Percentiles rank a stretch among this genome's conserved stretches.
phyloP scores from a whole-genome alignment of 1,140 invertebrate genomes.

The Drosophila varians region DNA sequence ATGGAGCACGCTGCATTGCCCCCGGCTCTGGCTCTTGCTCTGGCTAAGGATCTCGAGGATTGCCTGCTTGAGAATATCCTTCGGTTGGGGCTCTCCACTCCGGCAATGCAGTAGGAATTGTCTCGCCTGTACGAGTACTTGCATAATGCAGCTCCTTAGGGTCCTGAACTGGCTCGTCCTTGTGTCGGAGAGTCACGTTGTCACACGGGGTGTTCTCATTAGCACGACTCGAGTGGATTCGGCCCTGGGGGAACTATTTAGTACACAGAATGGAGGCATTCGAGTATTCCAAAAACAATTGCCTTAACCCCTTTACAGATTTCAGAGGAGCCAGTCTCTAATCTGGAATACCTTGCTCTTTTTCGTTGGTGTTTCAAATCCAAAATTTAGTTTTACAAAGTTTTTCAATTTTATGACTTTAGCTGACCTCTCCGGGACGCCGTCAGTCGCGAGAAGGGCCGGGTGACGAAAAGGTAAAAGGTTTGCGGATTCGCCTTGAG shows the following conservation, averaged over 20 bases:
- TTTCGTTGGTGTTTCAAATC: not conserved
- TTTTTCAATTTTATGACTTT: constrained; percentile 1
- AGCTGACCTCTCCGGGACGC: not conserved
- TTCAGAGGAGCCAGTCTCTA: constrained; percentile 13
- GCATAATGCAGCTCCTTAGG: constrained; percentile 54
- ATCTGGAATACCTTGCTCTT: not conserved
- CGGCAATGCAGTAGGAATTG: constrained; percentile 64
- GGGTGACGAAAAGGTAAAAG: not conserved
- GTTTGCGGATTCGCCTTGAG: constrained; percentile 38
- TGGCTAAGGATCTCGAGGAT: constrained; percentile 34
- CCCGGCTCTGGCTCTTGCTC: constrained; percentile 38
- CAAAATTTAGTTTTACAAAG: not conserved
- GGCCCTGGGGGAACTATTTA: constrained; percentile 78
- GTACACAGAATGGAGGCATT: constrained; percentile 60
- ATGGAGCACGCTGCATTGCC: constrained; percentile 72
- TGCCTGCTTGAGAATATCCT: constrained; percentile 11
- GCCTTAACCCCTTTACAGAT: constrained; percentile 19
- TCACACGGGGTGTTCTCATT: constrained; percentile 76
- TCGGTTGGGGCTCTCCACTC: constrained; percentile 12
- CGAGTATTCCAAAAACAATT: constrained; percentile 51
- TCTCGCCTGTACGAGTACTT: constrained; percentile 55
- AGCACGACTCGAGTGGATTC: constrained; percentile 78
- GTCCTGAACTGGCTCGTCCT: constrained; percentile 23
- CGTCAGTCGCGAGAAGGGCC: constrained; percentile 14
- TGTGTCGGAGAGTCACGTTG: constrained; percentile 31